Percentiles rank a stretch among this genome's conserved stretches.
These are phyloP conservation scores for Vanacampus margaritifer DNA, from an alignment of 2,113 vertebrate species.

Conservation along the genomic window DNA sequence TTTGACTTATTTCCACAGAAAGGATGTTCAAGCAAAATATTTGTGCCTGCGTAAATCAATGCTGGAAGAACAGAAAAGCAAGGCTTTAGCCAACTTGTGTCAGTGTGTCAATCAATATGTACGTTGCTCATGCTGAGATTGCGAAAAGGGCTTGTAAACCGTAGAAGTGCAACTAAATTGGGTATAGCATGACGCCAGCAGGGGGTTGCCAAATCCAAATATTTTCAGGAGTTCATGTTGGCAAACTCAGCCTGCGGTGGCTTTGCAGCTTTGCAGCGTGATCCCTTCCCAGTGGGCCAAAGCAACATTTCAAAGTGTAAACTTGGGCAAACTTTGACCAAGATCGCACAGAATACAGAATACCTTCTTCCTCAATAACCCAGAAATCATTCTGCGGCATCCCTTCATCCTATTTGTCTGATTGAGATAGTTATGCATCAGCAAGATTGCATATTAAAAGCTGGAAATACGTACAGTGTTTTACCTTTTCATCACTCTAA, in stretches of 20 bases:
- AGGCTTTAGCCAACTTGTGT: background rate
- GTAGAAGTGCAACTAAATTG: conserved; percentile 13
- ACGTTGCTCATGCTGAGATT: background rate
- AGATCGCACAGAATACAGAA: conserved; percentile 11
- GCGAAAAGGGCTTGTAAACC: conserved; percentile 15
- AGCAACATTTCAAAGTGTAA: conserved; percentile 34
- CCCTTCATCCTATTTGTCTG: background rate
- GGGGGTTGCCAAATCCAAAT: conserved; percentile 43
- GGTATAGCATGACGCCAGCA: conserved; percentile 18
- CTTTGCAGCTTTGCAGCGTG: conserved; percentile 26
- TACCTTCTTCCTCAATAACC: conserved; percentile 13
- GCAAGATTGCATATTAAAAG: conserved; percentile 19
- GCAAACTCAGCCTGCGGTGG: conserved; percentile 27
- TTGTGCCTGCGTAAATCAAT: background rate
- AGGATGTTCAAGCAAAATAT: background rate
- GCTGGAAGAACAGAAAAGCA: background rate
- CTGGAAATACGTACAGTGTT: conserved; percentile 16
- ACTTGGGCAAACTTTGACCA: conserved; percentile 26
- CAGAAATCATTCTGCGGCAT: conserved; percentile 11
- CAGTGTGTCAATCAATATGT: conserved; percentile 15
- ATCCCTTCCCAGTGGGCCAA: conserved; percentile 26
- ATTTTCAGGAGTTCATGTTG: conserved; percentile 37
- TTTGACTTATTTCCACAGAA: background rate
- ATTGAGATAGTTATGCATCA: background rate
- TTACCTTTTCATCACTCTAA: conserved; percentile 35